Percentiles rank a stretch among this genome's conserved stretches.
phyloP scores from a whole-genome alignment of 2,888 invertebrate species.

The Leucoptera coffeella region DNA sequence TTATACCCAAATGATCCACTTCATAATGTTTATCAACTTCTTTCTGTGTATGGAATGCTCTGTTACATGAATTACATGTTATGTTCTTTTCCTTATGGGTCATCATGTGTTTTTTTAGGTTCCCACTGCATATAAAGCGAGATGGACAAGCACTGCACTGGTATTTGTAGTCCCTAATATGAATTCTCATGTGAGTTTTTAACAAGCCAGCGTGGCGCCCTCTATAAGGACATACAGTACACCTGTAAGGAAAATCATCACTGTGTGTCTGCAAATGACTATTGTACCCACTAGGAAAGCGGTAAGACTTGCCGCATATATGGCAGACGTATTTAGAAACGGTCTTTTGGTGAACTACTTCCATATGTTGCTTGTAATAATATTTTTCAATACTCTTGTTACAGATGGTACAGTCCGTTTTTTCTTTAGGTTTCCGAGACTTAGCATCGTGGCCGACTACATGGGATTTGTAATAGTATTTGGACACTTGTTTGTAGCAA shows the following conservation, averaged over 20 bases:
- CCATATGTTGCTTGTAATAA: constrained; percentile 1
- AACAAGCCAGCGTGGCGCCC: constrained; percentile 21
- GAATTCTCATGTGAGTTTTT: constrained; percentile 21
- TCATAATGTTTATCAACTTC: constrained; percentile 22
- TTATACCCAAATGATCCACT: constrained; percentile 21
- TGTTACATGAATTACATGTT: constrained; percentile 20
- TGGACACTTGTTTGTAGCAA: constrained; percentile 17
- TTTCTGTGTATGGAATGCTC: constrained; percentile 19
- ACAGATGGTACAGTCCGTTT: constrained; percentile 4
- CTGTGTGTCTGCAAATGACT: constrained; percentile 10
- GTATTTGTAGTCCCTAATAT: constrained; percentile 23
- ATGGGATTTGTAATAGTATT: constrained; percentile 10
- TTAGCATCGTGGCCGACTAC: constrained; percentile 9
- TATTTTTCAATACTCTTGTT: neutral
- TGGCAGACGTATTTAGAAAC: neutral
- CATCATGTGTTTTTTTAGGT: constrained; percentile 22
- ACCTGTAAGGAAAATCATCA: constrained; percentile 19
- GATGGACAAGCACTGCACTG: constrained; percentile 21
- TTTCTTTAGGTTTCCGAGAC: constrained; percentile 3
- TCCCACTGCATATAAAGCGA: constrained; percentile 21
- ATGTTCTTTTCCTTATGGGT: constrained; percentile 21
- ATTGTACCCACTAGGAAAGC: neutral
- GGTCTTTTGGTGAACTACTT: neutral
- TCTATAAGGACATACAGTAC: constrained; percentile 20
- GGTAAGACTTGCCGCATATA: neutral